Base-by-base conservation (phyloP, 92 coral and sea anemone species). In the Zoanthus gigantus region DNA sequence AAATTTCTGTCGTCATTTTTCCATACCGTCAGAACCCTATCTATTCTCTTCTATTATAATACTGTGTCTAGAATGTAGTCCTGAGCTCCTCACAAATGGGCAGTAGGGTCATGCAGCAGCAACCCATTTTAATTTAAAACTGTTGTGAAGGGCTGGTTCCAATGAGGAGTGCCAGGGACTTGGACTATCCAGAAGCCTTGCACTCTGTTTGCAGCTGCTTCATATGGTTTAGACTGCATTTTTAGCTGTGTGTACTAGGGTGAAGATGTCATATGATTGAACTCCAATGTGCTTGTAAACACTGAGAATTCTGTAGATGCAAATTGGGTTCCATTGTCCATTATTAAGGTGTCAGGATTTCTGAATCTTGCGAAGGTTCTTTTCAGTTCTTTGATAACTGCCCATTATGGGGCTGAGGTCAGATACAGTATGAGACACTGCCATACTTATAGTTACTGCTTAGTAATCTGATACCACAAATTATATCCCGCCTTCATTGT, bases 141-240 rank as follows among this genome's bases (percentile, higher is more conserved):
- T 23, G 23, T 23, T 23, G 85, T 84, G 1, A 86, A 11, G 83
- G 93, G 31, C 90, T 78, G 15, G 83, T 86, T 3, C 88, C 74
- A 47, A 80, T 45, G 90, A 0, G 90, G 1, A 86, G 31, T 0
- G 83, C 87, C 50, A 90, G 54, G 44, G 12, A 72, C 73, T 90
- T 90, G 11, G 90, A 82, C 47, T 88, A 88, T 23, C 88, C 91
- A 82, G 92, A 75, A 86, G 67, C 53, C 83, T 23, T 23, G 23
- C 23, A 23, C 23, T 23, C 23, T 23, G 23, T 23, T 23, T 23
- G 23, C 23, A 0, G 23, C 23, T 23, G 23, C 23, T 12, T 52
- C 79, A 85, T 30, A 86, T 72, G 18, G 87, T 80, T 44, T 90
- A 60, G 42, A 90, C 90, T 37, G 92, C 82, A n/a, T 68, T 77